phyloP scores from a whole-genome alignment of 2,888 invertebrate species.

The Apomyelois bistriatella region DNA sequence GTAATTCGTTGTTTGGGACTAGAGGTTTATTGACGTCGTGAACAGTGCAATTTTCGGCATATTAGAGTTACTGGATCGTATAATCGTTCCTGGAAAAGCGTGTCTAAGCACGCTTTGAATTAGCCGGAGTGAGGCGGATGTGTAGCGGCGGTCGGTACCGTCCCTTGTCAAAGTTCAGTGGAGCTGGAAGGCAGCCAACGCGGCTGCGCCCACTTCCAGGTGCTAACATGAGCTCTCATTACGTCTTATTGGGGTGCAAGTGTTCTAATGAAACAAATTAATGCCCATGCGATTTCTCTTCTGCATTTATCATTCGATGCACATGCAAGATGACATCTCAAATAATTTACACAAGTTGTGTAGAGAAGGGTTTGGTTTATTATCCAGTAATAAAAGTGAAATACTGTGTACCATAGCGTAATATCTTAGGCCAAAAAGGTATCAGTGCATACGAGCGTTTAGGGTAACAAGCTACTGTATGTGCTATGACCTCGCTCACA shows the following conservation, averaged over 20 bases:
- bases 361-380: neutral
- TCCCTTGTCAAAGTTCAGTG: slow-evolving; percentile 75
- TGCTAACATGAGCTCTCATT: slow-evolving; percentile 43
- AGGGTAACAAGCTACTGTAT: no score
- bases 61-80: slow-evolving; percentile 6
- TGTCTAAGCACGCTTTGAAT: slow-evolving; percentile 10
- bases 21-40: neutral
- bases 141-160: slow-evolving; percentile 46
- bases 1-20: neutral
- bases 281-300: slow-evolving; percentile 21
- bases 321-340: neutral
- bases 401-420: no score
- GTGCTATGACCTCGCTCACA: no score
- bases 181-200: slow-evolving; percentile 70
- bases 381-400: no score
- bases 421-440: no score
- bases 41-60: slow-evolving; percentile 8
- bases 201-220: slow-evolving; percentile 68
- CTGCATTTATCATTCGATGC: neutral
- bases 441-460: no score
- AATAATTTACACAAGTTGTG: neutral
- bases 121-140: slow-evolving; percentile 12
- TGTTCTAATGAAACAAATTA: slow-evolving; percentile 34
- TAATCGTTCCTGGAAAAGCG: slow-evolving; percentile 7
- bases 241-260: slow-evolving; percentile 37